Evolutionary conservation across 1,140 invertebrate genomes (phyloP), one percentile per base, ranked within the genome.

Genomic region (Cotesia vestalis): DNA sequence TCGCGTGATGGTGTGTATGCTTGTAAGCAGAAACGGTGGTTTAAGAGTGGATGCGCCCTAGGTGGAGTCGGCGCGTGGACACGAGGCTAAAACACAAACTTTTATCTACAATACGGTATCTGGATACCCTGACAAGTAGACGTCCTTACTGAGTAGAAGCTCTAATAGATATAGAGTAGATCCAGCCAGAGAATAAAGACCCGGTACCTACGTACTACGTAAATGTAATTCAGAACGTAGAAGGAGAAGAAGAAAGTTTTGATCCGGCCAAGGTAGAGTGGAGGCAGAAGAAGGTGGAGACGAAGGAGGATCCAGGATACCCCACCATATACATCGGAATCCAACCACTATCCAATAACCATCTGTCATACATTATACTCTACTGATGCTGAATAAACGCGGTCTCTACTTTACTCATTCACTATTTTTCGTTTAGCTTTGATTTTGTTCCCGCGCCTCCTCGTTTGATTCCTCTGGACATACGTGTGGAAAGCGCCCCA

Each of bases 21-120:
- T 72, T 57, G 64, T 73, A 52, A 64, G 60, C n/a, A 38, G 1
- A 40, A 66, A 59, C 64, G 73, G 69, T 62, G 69, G 69, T 74
- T 60, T 36, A 71, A 67, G 68, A 66, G 66, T 73, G 68, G 77
- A 79, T 79, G 77, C 77, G 79, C 78, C 75, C 75, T 78, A 71
- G 70, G 76, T 81, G 75, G 80, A 79, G 80, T 80, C 81, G 79
- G 79, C 80, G 80, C 80, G 79, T 78, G 77, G 78, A 78, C 77
- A 78, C 70, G 70, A 73, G 53, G 36, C 20, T 34, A 27, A 27
- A 27, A 27, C 27, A 27, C 27, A 2, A 27, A 27, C 27, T 11
- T 20, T 34, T 5, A 27, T n/a, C 38, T 52, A 38, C 34, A 20
- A 40, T 4, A 46, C 38, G 11, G 5, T 51, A 6, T 6, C 4